These are phyloP conservation scores for Sphaeridia pumilis DNA, from an alignment of 2,888 invertebrate species.

Conservation along the genomic window DNA sequence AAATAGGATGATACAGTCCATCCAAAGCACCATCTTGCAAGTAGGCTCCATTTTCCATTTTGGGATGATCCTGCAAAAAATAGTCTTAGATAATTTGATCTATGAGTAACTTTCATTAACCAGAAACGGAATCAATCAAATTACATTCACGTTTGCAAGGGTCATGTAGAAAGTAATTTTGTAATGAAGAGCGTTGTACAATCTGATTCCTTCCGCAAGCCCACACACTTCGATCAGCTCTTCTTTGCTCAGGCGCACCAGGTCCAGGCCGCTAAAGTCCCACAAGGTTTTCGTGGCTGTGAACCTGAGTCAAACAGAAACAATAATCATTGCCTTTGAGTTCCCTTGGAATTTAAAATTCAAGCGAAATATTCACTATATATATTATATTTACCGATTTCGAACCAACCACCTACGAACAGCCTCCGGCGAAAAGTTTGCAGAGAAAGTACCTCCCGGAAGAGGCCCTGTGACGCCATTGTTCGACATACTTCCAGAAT, in stretches of 20 bases:
- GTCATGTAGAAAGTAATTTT: constrained; percentile 42
- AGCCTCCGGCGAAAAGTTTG: constrained; percentile 34
- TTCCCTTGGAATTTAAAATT: too few species aligned
- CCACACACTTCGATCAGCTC: constrained; percentile 92
- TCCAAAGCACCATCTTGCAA: constrained; percentile 1
- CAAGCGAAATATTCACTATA: not conserved
- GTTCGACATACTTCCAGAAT: not conserved
- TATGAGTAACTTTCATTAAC: too few species aligned
- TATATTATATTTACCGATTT: constrained; percentile 25
- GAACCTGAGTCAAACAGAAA: constrained; percentile 19
- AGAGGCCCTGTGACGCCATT: too few species aligned
- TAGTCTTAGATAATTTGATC: too few species aligned
- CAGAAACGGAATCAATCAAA: not conserved
- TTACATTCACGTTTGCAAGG: constrained; percentile 18
- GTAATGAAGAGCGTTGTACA: constrained; percentile 77
- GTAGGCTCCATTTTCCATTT: not conserved
- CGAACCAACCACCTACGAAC: constrained; percentile 33
- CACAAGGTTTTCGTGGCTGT: constrained; percentile 33
- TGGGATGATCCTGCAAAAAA: too few species aligned
- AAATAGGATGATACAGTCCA: constrained; percentile 31
- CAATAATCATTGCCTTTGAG: not conserved
- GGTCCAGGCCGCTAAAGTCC: constrained; percentile 71
- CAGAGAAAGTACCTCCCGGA: too few species aligned
- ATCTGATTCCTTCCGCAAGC: constrained; percentile 81
- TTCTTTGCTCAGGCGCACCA: constrained; percentile 75